Percentiles rank a stretch among this genome's conserved stretches.
Conservation (phyloP, 2,888 invertebrate genomes). For the Luffia ferchaultella region DNA sequence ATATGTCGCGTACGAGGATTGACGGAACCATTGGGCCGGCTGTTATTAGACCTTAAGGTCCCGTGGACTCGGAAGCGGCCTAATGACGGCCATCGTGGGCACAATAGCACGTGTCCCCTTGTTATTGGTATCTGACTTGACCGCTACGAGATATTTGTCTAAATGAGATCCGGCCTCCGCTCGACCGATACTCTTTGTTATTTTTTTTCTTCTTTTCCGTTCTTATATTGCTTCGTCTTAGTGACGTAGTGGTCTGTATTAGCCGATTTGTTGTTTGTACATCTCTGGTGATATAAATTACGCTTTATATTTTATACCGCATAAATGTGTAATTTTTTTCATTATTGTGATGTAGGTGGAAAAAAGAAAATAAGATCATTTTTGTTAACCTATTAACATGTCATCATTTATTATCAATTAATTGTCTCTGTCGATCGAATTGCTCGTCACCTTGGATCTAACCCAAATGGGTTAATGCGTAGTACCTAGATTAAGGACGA, state of each 20-base stretch:
- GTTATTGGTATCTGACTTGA: slow-evolving; percentile 64
- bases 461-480: too few relatives aligned
- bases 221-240: slow-evolving; percentile 18
- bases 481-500: too few relatives aligned
- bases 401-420: too few relatives aligned
- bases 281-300: not conserved
- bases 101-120: slow-evolving; percentile 61
- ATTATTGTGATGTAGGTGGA: too few relatives aligned
- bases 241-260: slow-evolving; percentile 3
- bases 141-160: slow-evolving; percentile 65
- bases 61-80: slow-evolving; percentile 40
- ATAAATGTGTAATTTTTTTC: too few relatives aligned
- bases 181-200: slow-evolving; percentile 38
- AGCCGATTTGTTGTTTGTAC: not conserved
- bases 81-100: slow-evolving; percentile 51
- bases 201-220: slow-evolving; percentile 23
- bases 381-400: too few relatives aligned
- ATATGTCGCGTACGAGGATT: too few relatives aligned
- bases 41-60: not conserved
- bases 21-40: not conserved
- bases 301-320: not conserved
- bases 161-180: slow-evolving; percentile 60
- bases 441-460: too few relatives aligned
- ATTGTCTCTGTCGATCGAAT: too few relatives aligned
- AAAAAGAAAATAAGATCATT: too few relatives aligned